Percentiles rank a stretch among this genome's conserved stretches.
Conservation (phyloP, 2,797 vertebrate species). For the Tauraco hartlaubi region DNA sequence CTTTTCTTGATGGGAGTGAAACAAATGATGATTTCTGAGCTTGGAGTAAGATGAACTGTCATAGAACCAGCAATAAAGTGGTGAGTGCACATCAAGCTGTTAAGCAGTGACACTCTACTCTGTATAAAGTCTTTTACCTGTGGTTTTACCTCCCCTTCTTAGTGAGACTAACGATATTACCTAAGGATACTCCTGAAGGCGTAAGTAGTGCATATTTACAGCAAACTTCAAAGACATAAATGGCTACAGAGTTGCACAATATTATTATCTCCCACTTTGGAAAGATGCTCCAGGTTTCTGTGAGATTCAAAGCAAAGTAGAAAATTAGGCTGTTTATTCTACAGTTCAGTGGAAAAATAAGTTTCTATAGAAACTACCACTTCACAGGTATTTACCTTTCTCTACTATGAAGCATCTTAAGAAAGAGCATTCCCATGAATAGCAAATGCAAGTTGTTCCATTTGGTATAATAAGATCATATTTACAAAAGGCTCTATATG, state of each 20-base stretch:
- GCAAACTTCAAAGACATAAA: conserved; percentile 11
- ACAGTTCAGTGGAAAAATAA: conserved; percentile 41
- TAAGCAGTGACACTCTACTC: not conserved
- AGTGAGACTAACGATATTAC: not conserved
- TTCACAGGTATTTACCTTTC: conserved; percentile 53
- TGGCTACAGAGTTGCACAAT: not conserved
- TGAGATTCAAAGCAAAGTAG: not conserved
- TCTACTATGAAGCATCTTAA: conserved; percentile 27
- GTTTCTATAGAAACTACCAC: conserved; percentile 63
- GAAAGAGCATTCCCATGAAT: conserved; percentile 50
- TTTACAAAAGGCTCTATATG: conserved; percentile 10
- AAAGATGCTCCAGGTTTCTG: not conserved
- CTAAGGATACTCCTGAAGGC: not conserved
- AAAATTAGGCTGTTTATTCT: conserved; percentile 49
- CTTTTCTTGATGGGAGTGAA: not conserved
- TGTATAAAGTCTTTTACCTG: not conserved
- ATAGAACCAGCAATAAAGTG: not conserved
- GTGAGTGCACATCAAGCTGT: not conserved
- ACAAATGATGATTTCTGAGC: not conserved
- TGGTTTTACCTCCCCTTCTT: not conserved
- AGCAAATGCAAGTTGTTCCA: not conserved
- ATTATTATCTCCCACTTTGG: conserved; percentile 10
- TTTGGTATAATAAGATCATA: conserved; percentile 1
- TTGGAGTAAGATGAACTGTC: not conserved
- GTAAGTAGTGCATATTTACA: not conserved